Evolutionary conservation across 2,888 invertebrate genomes (phyloP).

Genomic region (Lasioglossum villosulum): DNA sequence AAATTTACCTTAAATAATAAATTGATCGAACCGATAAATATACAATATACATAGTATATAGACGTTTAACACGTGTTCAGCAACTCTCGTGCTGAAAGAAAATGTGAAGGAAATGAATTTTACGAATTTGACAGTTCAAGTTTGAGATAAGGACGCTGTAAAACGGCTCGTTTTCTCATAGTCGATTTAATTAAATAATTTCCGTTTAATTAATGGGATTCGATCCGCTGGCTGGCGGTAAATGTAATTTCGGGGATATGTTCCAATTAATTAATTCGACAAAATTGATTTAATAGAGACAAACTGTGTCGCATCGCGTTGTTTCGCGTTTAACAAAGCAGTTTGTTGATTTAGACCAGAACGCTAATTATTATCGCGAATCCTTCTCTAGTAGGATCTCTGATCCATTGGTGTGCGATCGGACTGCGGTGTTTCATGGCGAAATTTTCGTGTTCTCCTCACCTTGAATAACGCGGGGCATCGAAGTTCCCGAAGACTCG

Average conservation of each 20-base stretch:
- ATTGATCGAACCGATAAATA: too few species aligned
- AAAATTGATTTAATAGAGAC: constrained; percentile 29
- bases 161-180: not conserved
- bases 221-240: not conserved
- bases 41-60: too few species aligned
- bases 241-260: not conserved
- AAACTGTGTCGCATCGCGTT: not conserved
- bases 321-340: constrained; percentile 8
- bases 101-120: not conserved
- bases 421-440: not conserved
- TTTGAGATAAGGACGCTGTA: not conserved
- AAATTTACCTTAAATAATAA: too few species aligned
- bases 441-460: not conserved
- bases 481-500: not conserved
- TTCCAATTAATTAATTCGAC: constrained; percentile 25
- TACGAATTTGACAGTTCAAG: not conserved
- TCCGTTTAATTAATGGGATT: constrained; percentile 12
- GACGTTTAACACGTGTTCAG: too few species aligned
- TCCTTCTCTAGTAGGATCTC: not conserved
- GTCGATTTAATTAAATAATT: not conserved
- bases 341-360: constrained; percentile 40
- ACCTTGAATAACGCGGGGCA: not conserved
- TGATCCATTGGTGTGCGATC: not conserved
- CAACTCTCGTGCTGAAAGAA: too few species aligned
- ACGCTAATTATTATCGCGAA: constrained; percentile 35